These are phyloP conservation scores for Drosophila meridiana DNA, from an alignment of 2,888 invertebrate genomes.

Conservation along the genomic window DNA sequence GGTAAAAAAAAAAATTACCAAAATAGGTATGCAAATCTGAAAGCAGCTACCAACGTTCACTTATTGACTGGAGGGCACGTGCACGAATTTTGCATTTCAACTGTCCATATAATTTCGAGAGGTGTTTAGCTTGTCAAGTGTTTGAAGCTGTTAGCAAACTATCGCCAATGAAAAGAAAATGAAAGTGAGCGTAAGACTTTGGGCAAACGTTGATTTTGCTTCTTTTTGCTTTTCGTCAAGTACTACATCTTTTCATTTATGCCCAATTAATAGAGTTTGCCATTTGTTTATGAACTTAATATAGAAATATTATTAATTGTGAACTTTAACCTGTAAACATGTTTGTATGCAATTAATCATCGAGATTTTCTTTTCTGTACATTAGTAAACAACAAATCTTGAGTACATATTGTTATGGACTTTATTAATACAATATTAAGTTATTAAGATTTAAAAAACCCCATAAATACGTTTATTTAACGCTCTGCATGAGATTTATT, in stretches of 20 bases:
- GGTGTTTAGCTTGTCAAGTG: slow-evolving; percentile 16
- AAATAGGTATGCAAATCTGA: slow-evolving; percentile 14
- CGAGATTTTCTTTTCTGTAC: not conserved
- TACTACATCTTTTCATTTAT: slow-evolving; percentile 1
- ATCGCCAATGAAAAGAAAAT: slow-evolving; percentile 32
- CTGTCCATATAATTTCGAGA: slow-evolving; percentile 41
- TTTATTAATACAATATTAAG: slow-evolving; percentile 15
- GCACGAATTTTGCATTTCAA: slow-evolving; percentile 44
- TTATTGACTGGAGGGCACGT: slow-evolving; percentile 33
- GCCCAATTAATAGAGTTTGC: not conserved
- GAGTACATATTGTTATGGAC: slow-evolving; percentile 4
- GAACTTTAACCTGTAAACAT: not conserved
- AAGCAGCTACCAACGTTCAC: slow-evolving; percentile 31
- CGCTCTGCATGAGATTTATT: slow-evolving; percentile 64
- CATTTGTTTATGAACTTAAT: not conserved
- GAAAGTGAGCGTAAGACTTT: slow-evolving; percentile 39
- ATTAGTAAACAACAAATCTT: not conserved
- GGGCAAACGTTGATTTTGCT: not conserved
- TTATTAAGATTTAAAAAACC: slow-evolving; percentile 21
- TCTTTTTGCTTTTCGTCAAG: not conserved
- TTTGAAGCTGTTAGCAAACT: slow-evolving; percentile 2
- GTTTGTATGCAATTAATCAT: slow-evolving; percentile 4
- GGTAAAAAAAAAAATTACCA: not conserved
- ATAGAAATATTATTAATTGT: not conserved
- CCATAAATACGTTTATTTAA: slow-evolving; percentile 51